Base-by-base conservation (phyloP, 2,797 vertebrate species). In the Lutjanus campechanus region DNA sequence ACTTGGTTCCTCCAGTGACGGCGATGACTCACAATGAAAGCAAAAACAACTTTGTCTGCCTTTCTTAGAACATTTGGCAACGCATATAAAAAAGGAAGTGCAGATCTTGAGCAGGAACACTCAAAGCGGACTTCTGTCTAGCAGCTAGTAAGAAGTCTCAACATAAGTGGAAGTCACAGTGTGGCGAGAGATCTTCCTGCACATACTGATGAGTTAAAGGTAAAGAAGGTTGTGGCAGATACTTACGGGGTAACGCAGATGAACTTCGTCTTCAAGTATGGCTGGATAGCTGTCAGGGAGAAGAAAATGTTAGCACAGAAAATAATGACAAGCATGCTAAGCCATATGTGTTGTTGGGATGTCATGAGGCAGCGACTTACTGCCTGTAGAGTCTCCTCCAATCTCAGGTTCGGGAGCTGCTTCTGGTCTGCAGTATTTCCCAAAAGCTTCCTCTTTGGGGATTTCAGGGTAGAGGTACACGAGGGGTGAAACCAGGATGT, bases 221-320 rank as follows among this genome's bases (percentile, higher is more conserved):
- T 49, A 51, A 58, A 11, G 15, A 29, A 67, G 25, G 54, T 67
- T 29, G 16, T 19, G 67, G 76, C 16, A 47, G 72, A 89, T 93
- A 99, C 98, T 99, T 94, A 99, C 98, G 98, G 98, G 59, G 98
- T 99, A 64, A 99, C 98, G n/a, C 98, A 99, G 96, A 99, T 99
- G 93, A 99, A 99, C 94, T 99, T 99, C 79, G 98, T 99, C 96
- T 99, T 99, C 95, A 99, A 95, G 80, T 99, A 99, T 0, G 98
- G 98, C 89, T 97, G 98, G 68, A 95, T 97, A 84, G 95, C 98
- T 99, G 89, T 56, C 0, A 22, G 49, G 59, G 59, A 10, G 81
- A 66, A 81, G n/a, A 43, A 63, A 19, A 73, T 0, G n/a, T 81
- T 49, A 29, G 6, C 49, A 44, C 9, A 8, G 8, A 56, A 40